Evolutionary conservation across 2,797 vertebrate genomes (phyloP).

Genomic region (Pangasius krempfi): DNA sequence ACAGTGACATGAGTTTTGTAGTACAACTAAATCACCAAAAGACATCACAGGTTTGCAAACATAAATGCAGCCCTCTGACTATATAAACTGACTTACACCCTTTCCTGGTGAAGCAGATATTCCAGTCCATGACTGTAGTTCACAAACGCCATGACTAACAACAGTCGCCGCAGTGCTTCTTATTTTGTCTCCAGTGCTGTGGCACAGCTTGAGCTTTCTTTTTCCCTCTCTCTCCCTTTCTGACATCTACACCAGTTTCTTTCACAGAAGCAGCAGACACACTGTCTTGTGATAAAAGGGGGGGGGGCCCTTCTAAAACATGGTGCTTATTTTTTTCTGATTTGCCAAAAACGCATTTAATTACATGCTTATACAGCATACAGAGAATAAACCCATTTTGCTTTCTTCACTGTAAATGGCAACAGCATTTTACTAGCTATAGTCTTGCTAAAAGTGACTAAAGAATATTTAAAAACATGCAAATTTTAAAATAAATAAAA

Average conservation of each 20-base stretch:
- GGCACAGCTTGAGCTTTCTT: not conserved
- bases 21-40: not conserved
- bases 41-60: not conserved
- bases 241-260: slow-evolving; percentile 4
- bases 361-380: not conserved
- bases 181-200: no score
- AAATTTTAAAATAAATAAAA: not conserved
- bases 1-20: not conserved
- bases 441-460: not conserved
- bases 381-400: not conserved
- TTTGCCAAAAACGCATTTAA: slow-evolving; percentile 42
- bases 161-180: not conserved
- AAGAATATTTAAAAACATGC: not conserved
- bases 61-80: not conserved
- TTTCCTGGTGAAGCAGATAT: slow-evolving; percentile 59
- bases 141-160: slow-evolving; percentile 73
- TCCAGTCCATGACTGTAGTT: slow-evolving; percentile 70
- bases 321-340: slow-evolving; percentile 62
- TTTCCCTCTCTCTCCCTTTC: not conserved
- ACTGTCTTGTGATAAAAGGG: slow-evolving; percentile 30
- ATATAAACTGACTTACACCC: slow-evolving; percentile 64
- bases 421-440: not conserved
- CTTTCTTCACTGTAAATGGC: not conserved
- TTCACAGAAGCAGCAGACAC: slow-evolving; percentile 33
- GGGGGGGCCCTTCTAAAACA: slow-evolving; percentile 32